These are phyloP conservation scores for Lophius americanus DNA, from an alignment of 2,797 vertebrate genomes.

Conservation along the genomic window DNA sequence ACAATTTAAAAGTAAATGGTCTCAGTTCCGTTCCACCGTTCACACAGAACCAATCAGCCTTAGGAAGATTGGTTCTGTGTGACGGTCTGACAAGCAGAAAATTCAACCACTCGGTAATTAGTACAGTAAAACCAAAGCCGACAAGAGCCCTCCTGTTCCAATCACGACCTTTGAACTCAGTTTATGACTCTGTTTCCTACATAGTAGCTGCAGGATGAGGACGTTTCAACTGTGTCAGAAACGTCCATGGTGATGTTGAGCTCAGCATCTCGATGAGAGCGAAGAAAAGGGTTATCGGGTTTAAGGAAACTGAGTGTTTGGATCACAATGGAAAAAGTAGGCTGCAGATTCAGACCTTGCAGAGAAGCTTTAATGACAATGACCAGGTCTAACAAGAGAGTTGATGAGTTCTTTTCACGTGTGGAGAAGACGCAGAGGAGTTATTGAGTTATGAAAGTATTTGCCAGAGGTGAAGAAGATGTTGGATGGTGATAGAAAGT, in stretches of 20 bases:
- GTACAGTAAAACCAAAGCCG: slow-evolving; percentile 2
- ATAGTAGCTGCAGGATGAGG: slow-evolving; percentile 27
- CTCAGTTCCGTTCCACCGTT: background rate
- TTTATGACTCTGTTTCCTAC: slow-evolving; percentile 30
- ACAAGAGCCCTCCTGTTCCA: slow-evolving; percentile 47
- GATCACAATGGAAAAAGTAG: slow-evolving; percentile 14
- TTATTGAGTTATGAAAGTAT: slow-evolving; percentile 56
- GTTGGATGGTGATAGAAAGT: slow-evolving; percentile 27
- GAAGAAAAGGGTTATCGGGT: slow-evolving; percentile 9
- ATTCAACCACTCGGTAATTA: slow-evolving; percentile 39
- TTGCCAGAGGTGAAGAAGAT: slow-evolving; percentile 32
- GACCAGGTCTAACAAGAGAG: slow-evolving; percentile 34
- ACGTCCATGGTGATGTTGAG: slow-evolving; percentile 21
- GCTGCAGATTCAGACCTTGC: slow-evolving; percentile 17
- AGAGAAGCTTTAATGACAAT: slow-evolving; percentile 24
- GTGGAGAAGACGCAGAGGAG: slow-evolving; percentile 25
- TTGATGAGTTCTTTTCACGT: slow-evolving; percentile 48
- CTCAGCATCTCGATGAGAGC: slow-evolving; percentile 22
- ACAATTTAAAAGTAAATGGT: background rate
- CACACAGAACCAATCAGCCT: too few relatives aligned
- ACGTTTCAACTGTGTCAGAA: slow-evolving; percentile 31
- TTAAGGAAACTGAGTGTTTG: slow-evolving; percentile 25
- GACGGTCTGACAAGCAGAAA: slow-evolving; percentile 24
- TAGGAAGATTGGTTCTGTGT: slow-evolving; percentile 18
- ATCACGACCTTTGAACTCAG: slow-evolving; percentile 47